Base-by-base conservation (phyloP, 2,797 vertebrate genomes). In the Takifugu ocellatus region DNA sequence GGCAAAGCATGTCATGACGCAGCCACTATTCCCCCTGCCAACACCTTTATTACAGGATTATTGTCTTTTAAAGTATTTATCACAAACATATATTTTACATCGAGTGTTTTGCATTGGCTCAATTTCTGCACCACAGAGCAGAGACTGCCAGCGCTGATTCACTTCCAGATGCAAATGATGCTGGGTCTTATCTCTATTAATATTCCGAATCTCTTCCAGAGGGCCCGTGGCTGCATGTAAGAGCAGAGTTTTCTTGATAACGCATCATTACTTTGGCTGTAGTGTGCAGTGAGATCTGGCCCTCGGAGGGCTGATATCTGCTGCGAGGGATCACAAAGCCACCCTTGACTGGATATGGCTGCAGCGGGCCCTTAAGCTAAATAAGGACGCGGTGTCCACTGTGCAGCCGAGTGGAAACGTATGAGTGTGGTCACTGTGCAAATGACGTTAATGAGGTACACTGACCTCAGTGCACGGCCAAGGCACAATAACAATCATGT, bases 401-500 rank as follows among this genome's bases (percentile, higher is more conserved):
- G 87, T 88, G 81, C 86, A 88, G 81, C 69, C 73, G 39, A 82
- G 84, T 77, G 85, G 87, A 89, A 89, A 63, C 51, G 51, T 74
- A 85, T 88, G 83, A 61, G 67, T 79, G 80, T 83, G 88, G 88
- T 88, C 88, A 88, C 70, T 85, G 69, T 74, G 74, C 82, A 84
- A 84, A 88, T 87, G 80, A 87, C 86, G 83, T 88, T 89, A 89
- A 87, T 86, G 83, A 88, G 85, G 79, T 78, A 74, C 77, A 49
- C 83, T 87, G 86, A 87, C 85, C 86, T 79, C 83, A 58, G 82
- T 76, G 81, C 72, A 54, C 71, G 62, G 80, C 79, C 78, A 65
- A 70, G 56, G 75, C 86, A 82, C 86, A 88, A 85, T 83, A 83
- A 86, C 78, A 85, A 86, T 79, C 77, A 80, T 77, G 82, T 85